Evolutionary conservation across 1,140 invertebrate species (phyloP).

Genomic region (Solen grandis): DNA sequence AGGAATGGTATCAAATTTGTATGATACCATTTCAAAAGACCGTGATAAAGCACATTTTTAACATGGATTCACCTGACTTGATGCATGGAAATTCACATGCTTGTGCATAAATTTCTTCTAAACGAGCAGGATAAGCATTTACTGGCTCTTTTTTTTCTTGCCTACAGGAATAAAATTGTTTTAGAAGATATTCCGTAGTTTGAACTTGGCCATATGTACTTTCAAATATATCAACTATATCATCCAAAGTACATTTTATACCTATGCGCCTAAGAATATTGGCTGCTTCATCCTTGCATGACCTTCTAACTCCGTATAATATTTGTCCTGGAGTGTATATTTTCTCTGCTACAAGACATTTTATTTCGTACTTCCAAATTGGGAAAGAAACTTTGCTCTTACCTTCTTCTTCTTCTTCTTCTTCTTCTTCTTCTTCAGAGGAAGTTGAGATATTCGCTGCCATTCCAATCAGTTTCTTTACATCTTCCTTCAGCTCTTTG

Average conservation of each 20-base stretch:
- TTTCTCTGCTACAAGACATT: neutral
- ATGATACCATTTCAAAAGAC: neutral
- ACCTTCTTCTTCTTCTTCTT: too few species aligned
- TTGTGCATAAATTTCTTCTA: conserved; percentile 27
- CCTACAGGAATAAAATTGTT: conserved; percentile 17
- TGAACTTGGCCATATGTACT: conserved; percentile 9
- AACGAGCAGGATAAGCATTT: neutral
- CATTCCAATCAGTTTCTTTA: too few species aligned
- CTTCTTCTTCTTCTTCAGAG: too few species aligned
- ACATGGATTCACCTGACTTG: neutral
- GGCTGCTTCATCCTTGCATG: neutral
- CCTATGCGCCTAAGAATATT: conserved; percentile 2
- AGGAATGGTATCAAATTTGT: neutral
- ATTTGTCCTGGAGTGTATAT: neutral
- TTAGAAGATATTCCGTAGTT: conserved; percentile 3
- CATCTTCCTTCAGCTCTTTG: too few species aligned
- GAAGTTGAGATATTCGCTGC: too few species aligned
- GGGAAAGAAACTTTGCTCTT: too few species aligned
- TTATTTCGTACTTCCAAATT: too few species aligned
- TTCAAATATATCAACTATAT: conserved; percentile 12
- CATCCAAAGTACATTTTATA: neutral
- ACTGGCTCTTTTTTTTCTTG: neutral
- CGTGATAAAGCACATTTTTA: conserved; percentile 24
- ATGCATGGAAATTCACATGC: conserved; percentile 7
- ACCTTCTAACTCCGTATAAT: neutral